Evolutionary conservation across 2,888 invertebrate species (phyloP), one percentile per base, ranked within the genome.

Genomic region (Monoplex corrugatus): DNA sequence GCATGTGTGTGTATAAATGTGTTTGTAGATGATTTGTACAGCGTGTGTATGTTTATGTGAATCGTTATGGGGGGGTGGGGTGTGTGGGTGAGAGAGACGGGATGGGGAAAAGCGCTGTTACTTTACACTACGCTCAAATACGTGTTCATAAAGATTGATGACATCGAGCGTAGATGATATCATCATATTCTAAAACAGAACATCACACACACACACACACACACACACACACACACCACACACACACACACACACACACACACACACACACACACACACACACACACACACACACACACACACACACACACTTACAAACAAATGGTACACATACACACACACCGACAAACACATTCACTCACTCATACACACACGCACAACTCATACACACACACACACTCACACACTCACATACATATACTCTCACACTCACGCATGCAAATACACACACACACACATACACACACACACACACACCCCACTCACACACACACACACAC

Each of bases 141-240:
- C n/a, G n/a, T n/a, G n/a, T n/a, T n/a, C n/a, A n/a, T n/a, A n/a
- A n/a, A n/a, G n/a, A n/a, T n/a, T n/a, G n/a, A n/a, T n/a, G n/a
- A n/a, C n/a, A n/a, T n/a, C n/a, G n/a, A n/a, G n/a, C n/a, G n/a
- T n/a, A n/a, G n/a, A n/a, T n/a, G n/a, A n/a, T n/a, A n/a, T n/a
- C n/a, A n/a, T n/a, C n/a, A n/a, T n/a, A n/a, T n/a, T n/a, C n/a
- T n/a, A n/a, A n/a, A n/a, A n/a, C n/a, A n/a, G n/a, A n/a, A n/a
- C n/a, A n/a, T n/a, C n/a, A 68, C 68, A n/a, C 68, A n/a, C 68
- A 68, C 68, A 68, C 68, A 68, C 68, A n/a, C 68, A n/a, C 68
- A 28, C 68, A n/a, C n/a, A n/a, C 0, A 68, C 19, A 23, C 68
- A 68, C 68, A 23, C 13, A 68, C 68, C 68, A n/a, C n/a, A 1